Percentiles rank a stretch among this genome's conserved stretches.
Evolutionary conservation across 92 coral and sea anemone species (phyloP).

Genomic region (Virgularia gustaviana): DNA sequence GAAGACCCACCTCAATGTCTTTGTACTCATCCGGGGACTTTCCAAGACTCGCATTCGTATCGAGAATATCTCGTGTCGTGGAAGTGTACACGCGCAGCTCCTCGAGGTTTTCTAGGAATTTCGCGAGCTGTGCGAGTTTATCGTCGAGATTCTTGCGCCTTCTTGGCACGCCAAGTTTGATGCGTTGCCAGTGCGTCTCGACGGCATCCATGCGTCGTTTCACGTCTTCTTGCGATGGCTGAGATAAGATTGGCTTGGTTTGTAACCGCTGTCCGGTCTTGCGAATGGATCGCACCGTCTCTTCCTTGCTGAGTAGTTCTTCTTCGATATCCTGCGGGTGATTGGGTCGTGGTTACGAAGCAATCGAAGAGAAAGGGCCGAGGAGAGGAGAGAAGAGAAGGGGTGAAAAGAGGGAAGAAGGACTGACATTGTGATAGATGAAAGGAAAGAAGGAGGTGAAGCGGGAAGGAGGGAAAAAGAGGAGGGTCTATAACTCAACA

Average conservation of each 20-base stretch:
- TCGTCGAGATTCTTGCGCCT: slow-evolving; percentile 78
- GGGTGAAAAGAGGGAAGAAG: no score
- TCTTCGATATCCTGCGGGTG: slow-evolving; percentile 68
- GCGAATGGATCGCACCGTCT: slow-evolving; percentile 64
- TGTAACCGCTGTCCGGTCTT: slow-evolving; percentile 88
- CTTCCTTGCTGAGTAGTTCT: slow-evolving; percentile 78
- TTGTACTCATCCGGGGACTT: slow-evolving; percentile 48
- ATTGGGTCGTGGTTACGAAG: no score
- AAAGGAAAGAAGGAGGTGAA: no score
- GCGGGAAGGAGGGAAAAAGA: no score
- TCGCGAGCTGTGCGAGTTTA: slow-evolving; percentile 60
- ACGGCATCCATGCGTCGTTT: slow-evolving; percentile 84
- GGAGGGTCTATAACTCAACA: no score
- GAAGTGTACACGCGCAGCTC: slow-evolving; percentile 85
- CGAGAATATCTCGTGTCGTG: slow-evolving; percentile 71
- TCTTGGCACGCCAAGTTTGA: slow-evolving; percentile 82
- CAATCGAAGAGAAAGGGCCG: no score
- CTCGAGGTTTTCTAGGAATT: slow-evolving; percentile 74
- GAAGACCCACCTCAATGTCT: slow-evolving; percentile 61
- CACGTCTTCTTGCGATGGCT: slow-evolving; percentile 87
- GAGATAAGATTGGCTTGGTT: slow-evolving; percentile 73
- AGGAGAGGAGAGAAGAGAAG: no score
- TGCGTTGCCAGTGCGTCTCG: slow-evolving; percentile 96
- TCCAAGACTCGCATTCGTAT: slow-evolving; percentile 63
- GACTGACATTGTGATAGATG: no score